Evolutionary conservation across 1,140 invertebrate species (phyloP).

Genomic region (Aphelinus atriplicis): DNA sequence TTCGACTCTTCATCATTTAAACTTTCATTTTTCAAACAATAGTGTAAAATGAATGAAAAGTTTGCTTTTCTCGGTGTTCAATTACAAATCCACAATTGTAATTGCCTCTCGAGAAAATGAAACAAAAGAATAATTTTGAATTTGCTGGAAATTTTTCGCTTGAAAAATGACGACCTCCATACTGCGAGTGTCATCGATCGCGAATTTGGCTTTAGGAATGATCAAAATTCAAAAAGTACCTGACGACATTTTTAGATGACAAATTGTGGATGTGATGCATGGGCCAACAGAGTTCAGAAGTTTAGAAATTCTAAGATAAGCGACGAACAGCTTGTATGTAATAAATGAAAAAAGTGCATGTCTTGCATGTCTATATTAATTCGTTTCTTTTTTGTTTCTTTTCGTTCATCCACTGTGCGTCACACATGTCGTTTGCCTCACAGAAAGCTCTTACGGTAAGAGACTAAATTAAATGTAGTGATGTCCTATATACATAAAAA

Average conservation of each 20-base stretch:
- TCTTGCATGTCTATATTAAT: slow-evolving; percentile 37
- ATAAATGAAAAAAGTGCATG: slow-evolving; percentile 51
- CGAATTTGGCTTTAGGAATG: slow-evolving; percentile 25
- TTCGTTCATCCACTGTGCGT: slow-evolving; percentile 24
- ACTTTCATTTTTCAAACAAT: too few species aligned
- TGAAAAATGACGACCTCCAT: neutral
- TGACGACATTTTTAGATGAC: slow-evolving; percentile 64
- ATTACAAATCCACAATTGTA: too few species aligned
- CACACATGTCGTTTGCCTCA: slow-evolving; percentile 24
- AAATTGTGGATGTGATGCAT: slow-evolving; percentile 65
- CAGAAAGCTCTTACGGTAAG: slow-evolving; percentile 41
- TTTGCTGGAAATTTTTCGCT: too few species aligned
- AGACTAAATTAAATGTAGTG: slow-evolving; percentile 23
- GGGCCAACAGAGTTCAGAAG: slow-evolving; percentile 61
- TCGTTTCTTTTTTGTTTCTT: slow-evolving; percentile 26
- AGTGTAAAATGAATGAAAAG: too few species aligned
- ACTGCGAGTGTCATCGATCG: neutral
- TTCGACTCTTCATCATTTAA: too few species aligned
- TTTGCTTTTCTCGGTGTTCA: too few species aligned
- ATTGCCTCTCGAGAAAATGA: too few species aligned
- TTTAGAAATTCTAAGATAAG: slow-evolving; percentile 65
- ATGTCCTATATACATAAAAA: neutral
- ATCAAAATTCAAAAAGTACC: slow-evolving; percentile 46
- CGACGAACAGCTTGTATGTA: slow-evolving; percentile 66
- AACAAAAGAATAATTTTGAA: too few species aligned